Percentiles rank a stretch among this genome's conserved stretches.
These are phyloP conservation scores for Paradoxurus hermaphroditus DNA, from an alignment of 2,113 vertebrate species.

Conservation along the genomic window DNA sequence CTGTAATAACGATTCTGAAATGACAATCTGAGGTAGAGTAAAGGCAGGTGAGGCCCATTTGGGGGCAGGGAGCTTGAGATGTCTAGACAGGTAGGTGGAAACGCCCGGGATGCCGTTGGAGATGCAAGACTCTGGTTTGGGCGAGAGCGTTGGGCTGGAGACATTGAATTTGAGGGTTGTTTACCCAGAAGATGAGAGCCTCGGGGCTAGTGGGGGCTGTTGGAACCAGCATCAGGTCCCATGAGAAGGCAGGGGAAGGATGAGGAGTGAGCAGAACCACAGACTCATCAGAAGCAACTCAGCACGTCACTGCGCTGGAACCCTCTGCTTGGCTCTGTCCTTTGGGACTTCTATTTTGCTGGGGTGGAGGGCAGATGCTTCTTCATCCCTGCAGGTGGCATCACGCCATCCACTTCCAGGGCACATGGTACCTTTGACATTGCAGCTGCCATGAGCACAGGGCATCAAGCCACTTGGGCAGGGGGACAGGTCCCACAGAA, in stretches of 20 bases:
- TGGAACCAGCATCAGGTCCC: fast-evolving
- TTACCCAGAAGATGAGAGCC: not conserved
- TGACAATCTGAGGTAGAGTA: not conserved
- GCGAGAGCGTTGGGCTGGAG: not conserved
- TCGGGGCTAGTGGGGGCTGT: no score
- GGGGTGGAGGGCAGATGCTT: not conserved
- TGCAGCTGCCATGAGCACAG: not conserved
- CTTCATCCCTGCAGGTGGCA: not conserved
- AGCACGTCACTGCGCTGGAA: fast-evolving
- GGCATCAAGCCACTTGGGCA: not conserved
- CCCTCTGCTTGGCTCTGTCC: not conserved
- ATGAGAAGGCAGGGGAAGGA: not conserved
- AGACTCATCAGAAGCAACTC: fast-evolving
- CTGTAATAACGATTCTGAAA: not conserved
- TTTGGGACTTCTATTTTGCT: not conserved
- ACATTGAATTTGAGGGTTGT: not conserved
- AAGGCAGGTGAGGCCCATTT: not conserved
- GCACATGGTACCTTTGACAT: fast-evolving
- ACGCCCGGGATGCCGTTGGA: no score
- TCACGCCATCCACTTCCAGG: not conserved
- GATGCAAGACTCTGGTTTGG: not conserved
- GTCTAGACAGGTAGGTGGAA: not conserved
- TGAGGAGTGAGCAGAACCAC: not conserved
- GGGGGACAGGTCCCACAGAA: not conserved
- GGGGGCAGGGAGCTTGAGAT: not conserved